Conservation (phyloP, 2,888 invertebrate species). For the Oligia fasciuncula region DNA sequence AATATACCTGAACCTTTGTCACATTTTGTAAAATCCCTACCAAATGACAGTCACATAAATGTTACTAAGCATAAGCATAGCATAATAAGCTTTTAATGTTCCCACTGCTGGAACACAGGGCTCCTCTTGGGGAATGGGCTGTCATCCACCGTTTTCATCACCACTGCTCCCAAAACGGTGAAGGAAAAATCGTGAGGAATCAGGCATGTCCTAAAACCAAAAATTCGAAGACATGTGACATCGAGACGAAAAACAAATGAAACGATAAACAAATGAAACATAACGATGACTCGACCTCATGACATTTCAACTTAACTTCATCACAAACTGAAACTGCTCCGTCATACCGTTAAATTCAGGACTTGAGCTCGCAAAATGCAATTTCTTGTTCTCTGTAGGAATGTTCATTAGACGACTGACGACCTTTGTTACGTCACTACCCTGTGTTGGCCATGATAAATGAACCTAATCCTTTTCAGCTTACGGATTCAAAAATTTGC, state of each 20-base stretch:
- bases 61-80: too few species aligned
- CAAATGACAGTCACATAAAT: too few species aligned
- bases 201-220: too few species aligned
- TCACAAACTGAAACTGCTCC: constrained; percentile 45
- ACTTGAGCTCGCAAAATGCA: constrained; percentile 58
- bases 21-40: neutral
- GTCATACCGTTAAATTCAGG: constrained; percentile 48
- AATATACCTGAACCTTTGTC: neutral
- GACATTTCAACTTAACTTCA: constrained; percentile 21
- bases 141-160: too few species aligned
- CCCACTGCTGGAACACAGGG: too few species aligned
- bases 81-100: too few species aligned
- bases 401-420: constrained; percentile 65
- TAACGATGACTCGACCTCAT: neutral
- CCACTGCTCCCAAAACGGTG: too few species aligned
- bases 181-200: too few species aligned
- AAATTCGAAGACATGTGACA: too few species aligned
- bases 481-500: constrained; percentile 66
- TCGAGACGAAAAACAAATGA: neutral
- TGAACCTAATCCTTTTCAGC: constrained; percentile 70
- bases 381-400: constrained; percentile 60
- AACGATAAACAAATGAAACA: neutral
- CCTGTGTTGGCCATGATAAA: constrained; percentile 68
- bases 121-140: too few species aligned
- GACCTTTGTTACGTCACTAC: constrained; percentile 68